These are phyloP conservation scores for Neopelma chrysocephalum DNA, from an alignment of 2,797 vertebrate genomes.

Conservation along the genomic window DNA sequence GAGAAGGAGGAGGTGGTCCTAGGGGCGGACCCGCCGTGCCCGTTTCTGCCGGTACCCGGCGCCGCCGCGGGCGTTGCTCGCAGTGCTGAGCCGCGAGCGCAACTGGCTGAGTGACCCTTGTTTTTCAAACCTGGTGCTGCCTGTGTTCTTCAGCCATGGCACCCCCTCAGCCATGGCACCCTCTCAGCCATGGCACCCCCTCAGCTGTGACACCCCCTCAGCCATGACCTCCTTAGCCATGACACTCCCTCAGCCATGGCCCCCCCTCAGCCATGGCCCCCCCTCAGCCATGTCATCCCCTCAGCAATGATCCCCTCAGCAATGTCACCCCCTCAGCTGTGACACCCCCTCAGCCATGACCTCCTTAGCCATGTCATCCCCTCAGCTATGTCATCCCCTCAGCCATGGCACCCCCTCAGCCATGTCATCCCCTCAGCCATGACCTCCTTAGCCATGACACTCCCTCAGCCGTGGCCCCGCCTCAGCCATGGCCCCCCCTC, in stretches of 20 bases:
- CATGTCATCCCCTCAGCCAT: too few species aligned
- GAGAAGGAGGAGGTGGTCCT: not conserved
- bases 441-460: too few species aligned
- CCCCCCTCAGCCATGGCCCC: too few species aligned
- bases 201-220: too few species aligned
- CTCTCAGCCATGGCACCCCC: not conserved
- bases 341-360: not conserved
- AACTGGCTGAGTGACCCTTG: fast-evolving
- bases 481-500: not conserved
- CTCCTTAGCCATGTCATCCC: too few species aligned
- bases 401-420: not conserved
- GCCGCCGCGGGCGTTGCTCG: fast-evolving
- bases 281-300: not conserved
- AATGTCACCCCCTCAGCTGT: not conserved
- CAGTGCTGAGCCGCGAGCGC: not conserved
- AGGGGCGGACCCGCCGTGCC: fast-evolving
- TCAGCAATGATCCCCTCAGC: too few species aligned
- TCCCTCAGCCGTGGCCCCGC: not conserved
- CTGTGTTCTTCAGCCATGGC: not conserved
- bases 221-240: not conserved
- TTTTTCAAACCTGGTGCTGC: not conserved
- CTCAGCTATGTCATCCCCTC: too few species aligned
- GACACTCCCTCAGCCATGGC: not conserved
- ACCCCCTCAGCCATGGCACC: too few species aligned
- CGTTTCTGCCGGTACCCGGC: too few species aligned